Conservation (phyloP, 2,113 vertebrate species). For the Microtus oregoni region DNA sequence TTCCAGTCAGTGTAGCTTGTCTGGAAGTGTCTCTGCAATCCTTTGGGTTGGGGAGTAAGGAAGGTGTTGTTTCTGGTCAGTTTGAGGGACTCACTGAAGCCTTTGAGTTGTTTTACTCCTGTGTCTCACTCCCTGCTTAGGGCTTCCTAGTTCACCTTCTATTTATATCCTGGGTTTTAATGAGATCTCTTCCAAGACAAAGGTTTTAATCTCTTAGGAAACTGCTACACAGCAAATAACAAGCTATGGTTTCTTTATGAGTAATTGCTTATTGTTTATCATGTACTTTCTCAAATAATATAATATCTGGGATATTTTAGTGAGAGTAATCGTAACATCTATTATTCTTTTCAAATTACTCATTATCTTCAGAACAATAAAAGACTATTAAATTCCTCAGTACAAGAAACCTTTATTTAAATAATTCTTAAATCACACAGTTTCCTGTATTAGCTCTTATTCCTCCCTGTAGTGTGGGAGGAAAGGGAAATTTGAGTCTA, state of each 20-base stretch:
- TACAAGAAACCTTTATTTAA: background rate
- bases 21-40: background rate
- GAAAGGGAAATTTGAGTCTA: background rate
- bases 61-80: background rate
- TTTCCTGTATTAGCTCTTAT: slow-evolving; percentile 7
- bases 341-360: background rate
- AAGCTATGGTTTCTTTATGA: background rate
- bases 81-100: background rate
- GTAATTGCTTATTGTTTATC: slow-evolving; percentile 25
- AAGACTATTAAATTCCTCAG: background rate
- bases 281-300: background rate
- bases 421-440: background rate
- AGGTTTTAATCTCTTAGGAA: background rate
- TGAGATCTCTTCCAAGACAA: background rate
- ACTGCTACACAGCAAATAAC: background rate
- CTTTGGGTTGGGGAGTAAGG: background rate
- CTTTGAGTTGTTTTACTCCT: background rate
- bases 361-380: background rate
- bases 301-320: background rate
- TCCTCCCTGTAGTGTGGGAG: background rate
- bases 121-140: background rate
- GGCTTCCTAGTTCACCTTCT: background rate
- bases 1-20: background rate
- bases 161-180: background rate
- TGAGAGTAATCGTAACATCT: background rate